Percentiles rank a stretch among this genome's conserved stretches.
Conservation (phyloP, 2,797 vertebrate genomes). For the Sternotherus odoratus region DNA sequence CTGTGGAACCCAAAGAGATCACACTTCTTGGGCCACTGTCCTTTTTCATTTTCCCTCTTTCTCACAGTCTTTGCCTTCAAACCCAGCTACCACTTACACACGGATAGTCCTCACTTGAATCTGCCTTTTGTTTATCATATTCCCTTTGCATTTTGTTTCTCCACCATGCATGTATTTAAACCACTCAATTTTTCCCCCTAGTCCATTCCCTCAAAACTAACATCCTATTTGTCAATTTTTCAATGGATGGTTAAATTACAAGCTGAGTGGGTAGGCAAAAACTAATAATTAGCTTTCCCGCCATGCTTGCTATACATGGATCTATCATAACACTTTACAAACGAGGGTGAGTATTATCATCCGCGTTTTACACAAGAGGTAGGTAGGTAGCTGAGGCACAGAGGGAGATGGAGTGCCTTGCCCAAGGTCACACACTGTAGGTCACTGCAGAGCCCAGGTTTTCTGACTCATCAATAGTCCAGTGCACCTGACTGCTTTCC, state of each 20-base stretch:
- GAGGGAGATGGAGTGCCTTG: rapidly evolving
- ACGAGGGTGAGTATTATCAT: neutral
- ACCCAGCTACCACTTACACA: too few relatives aligned
- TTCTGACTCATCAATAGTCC: rapidly evolving
- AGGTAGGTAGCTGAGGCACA: neutral
- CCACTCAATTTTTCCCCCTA: neutral
- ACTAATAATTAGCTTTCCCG: rapidly evolving
- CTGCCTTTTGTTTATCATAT: too few relatives aligned
- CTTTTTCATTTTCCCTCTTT: neutral
- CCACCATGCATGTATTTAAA: neutral
- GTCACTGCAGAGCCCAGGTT: neutral
- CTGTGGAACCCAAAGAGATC: rapidly evolving
- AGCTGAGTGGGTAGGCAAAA: neutral
- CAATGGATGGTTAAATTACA: neutral
- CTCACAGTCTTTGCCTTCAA: too few relatives aligned
- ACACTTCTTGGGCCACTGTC: neutral
- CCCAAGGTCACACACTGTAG: rapidly evolving
- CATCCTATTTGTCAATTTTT: neutral
- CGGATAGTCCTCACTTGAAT: too few relatives aligned
- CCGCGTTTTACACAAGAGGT: neutral
- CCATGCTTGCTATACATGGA: neutral
- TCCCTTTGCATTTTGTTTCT: too few relatives aligned
- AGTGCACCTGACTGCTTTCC: neutral
- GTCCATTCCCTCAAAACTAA: neutral
- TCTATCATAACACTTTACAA: neutral